Conservation (phyloP, 2,888 invertebrate genomes). For the Agrilus mali region DNA sequence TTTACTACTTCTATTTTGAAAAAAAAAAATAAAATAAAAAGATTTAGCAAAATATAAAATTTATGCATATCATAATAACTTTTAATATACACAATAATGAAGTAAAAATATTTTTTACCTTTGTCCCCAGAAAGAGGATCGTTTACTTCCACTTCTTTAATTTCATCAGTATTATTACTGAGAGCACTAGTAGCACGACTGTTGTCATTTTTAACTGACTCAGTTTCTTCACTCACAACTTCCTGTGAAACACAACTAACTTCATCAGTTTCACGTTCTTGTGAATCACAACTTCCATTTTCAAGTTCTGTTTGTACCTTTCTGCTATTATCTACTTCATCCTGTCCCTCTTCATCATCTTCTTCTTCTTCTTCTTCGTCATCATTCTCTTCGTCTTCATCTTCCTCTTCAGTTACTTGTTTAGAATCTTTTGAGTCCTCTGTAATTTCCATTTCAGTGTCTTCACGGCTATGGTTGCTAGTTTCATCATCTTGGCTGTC, state of each 20-base stretch:
- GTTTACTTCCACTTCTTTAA: conserved; percentile 7
- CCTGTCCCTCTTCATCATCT: conserved; percentile 12
- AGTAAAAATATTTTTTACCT: not conserved
- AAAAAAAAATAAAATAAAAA: too few species aligned
- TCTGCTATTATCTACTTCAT: conserved; percentile 6
- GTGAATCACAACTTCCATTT: conserved; percentile 6
- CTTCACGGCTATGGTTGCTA: conserved; percentile 8
- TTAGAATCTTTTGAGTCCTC: conserved; percentile 6
- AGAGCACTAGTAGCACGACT: not conserved
- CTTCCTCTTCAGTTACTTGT: conserved; percentile 15
- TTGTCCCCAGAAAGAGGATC: not conserved
- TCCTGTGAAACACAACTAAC: conserved; percentile 24
- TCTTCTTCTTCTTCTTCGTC: conserved; percentile 16
- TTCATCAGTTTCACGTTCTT: conserved; percentile 10
- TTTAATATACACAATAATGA: too few species aligned
- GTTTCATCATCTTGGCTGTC: conserved; percentile 9
- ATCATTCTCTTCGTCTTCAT: conserved; percentile 18
- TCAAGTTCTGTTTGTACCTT: conserved; percentile 11
- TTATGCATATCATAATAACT: too few species aligned
- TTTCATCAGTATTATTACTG: conserved; percentile 3
- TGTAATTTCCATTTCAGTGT: conserved; percentile 7
- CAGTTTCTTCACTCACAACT: conserved; percentile 25
- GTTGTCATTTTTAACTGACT: conserved; percentile 10
- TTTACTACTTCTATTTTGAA: too few species aligned
- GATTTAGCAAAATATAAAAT: too few species aligned